phyloP scores from a whole-genome alignment of 2,888 invertebrate species.

The Dromius quadrimaculatus region DNA sequence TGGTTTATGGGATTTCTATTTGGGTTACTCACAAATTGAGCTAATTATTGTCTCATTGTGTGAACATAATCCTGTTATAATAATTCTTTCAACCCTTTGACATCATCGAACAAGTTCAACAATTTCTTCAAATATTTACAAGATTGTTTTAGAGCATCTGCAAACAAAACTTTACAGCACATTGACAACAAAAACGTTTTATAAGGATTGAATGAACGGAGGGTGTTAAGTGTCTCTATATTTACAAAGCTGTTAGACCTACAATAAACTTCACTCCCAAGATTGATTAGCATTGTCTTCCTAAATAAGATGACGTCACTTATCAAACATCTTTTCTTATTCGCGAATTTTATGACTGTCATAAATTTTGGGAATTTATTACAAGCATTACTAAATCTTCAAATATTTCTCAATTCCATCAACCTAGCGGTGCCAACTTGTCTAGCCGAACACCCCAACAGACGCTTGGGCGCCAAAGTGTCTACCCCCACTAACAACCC shows the following conservation, averaged over 20 bases:
- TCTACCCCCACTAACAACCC: too few relatives aligned
- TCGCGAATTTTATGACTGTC: slow-evolving; percentile 4
- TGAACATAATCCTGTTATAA: slow-evolving; percentile 19
- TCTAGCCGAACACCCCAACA: too few relatives aligned
- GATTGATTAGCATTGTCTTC: slow-evolving; percentile 51
- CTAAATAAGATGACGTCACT: slow-evolving; percentile 32
- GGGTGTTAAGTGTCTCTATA: slow-evolving; percentile 37
- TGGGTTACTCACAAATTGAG: slow-evolving; percentile 35
- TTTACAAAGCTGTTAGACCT: slow-evolving; percentile 34
- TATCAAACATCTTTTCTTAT: slow-evolving; percentile 13
- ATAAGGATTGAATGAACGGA: slow-evolving; percentile 26
- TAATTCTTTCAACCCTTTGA: neutral
- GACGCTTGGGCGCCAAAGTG: slow-evolving; percentile 18
- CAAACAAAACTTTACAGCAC: slow-evolving; percentile 32
- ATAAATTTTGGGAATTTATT: slow-evolving; percentile 43
- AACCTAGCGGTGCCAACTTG: too few relatives aligned
- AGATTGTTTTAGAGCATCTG: slow-evolving; percentile 27
- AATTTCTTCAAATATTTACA: slow-evolving; percentile 29
- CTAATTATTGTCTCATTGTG: slow-evolving; percentile 28
- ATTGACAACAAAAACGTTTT: slow-evolving; percentile 33
- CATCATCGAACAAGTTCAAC: neutral
- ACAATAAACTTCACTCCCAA: slow-evolving; percentile 36
- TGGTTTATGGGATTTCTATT: slow-evolving; percentile 35
- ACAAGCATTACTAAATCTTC: too few relatives aligned
- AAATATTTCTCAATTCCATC: too few relatives aligned